Conservation (phyloP, 1,140 invertebrate species). For the Drosophila arawakana region DNA sequence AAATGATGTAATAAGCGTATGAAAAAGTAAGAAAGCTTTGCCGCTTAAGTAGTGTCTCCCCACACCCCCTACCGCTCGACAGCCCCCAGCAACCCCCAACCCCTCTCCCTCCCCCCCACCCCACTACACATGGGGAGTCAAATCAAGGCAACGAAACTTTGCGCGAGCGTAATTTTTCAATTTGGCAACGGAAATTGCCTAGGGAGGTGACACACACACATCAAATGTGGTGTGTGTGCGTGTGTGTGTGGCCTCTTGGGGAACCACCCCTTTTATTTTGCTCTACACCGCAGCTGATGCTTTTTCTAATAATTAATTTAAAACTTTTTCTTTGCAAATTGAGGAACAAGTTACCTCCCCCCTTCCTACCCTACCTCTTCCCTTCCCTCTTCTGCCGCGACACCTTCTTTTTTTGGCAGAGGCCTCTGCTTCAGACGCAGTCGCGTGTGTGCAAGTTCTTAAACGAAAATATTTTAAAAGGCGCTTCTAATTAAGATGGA, state of each 20-base stretch:
- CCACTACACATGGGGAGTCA: constrained; percentile 21
- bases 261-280: constrained; percentile 19
- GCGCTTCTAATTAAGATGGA: constrained; percentile 54
- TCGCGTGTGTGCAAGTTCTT: constrained; percentile 27
- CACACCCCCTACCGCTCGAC: neutral
- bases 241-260: constrained; percentile 38
- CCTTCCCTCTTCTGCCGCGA: neutral
- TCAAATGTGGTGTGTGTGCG: constrained; percentile 26
- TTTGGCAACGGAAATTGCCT: constrained; percentile 84
- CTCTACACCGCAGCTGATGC: constrained; percentile 68
- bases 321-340: constrained; percentile 78
- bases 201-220: constrained; percentile 76
- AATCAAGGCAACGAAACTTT: constrained; percentile 77
- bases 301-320: constrained; percentile 84
- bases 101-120: neutral
- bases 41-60: constrained; percentile 60
- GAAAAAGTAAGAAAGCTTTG: constrained; percentile 79
- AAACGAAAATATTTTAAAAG: constrained; percentile 27
- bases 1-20: constrained; percentile 84
- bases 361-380: no score
- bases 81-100: neutral
- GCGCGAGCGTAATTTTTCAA: constrained; percentile 84
- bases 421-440: neutral
- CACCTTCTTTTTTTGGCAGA: neutral
- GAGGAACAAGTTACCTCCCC: constrained; percentile 24